These are phyloP conservation scores for Pygocentrus nattereri DNA, from an alignment of 2,797 vertebrate species.

Conservation along the genomic window DNA sequence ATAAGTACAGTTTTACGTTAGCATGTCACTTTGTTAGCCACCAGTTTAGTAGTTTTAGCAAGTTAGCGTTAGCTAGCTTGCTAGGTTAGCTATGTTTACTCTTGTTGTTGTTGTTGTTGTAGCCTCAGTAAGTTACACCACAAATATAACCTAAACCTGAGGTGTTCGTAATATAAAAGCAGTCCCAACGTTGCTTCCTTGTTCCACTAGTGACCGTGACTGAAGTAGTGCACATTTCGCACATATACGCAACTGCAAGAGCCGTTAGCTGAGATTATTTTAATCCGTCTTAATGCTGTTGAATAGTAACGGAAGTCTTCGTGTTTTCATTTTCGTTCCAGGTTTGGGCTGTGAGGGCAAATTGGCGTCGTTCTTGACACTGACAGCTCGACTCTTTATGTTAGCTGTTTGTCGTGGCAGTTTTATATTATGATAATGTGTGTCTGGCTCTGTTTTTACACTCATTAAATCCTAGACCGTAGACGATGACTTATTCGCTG, in stretches of 20 bases:
- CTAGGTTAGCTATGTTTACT: constrained; percentile 16
- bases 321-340: constrained; percentile 33
- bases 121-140: neutral
- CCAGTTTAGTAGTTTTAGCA: constrained; percentile 13
- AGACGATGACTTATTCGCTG: neutral
- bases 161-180: neutral
- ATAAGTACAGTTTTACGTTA: neutral
- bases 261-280: neutral
- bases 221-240: neutral
- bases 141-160: neutral
- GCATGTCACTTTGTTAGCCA: neutral
- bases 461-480: neutral
- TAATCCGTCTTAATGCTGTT: neutral
- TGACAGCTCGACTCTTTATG: neutral
- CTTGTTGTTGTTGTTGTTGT: constrained; percentile 16
- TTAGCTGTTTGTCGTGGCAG: neutral
- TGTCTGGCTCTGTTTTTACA: neutral
- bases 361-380: neutral
- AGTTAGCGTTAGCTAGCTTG: neutral
- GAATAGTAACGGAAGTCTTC: neutral
- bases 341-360: neutral
- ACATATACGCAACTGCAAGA: neutral
- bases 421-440: neutral
- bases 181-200: neutral
- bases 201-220: neutral